phyloP scores from a whole-genome alignment of 2,797 vertebrate species.

The Tenualosa thibaudeaui region DNA sequence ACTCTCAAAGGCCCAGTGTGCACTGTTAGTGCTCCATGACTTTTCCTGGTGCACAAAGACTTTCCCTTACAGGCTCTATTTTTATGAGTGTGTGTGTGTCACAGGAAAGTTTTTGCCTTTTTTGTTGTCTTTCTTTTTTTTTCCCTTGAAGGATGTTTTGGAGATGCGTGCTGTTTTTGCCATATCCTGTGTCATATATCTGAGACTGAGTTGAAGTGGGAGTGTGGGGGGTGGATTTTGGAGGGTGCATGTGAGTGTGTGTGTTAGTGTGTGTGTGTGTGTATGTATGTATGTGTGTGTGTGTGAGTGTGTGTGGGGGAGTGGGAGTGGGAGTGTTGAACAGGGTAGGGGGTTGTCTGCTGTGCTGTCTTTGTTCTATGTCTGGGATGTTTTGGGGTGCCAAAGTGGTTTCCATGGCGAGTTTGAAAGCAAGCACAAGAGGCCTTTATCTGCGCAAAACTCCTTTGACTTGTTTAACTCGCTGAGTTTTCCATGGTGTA shows the following conservation, averaged over 20 bases:
- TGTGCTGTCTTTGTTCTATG: conserved; percentile 67
- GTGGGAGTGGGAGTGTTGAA: conserved; percentile 41
- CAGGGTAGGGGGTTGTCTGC: conserved; percentile 62
- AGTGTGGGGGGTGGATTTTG: conserved; percentile 32
- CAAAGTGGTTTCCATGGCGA: conserved; percentile 77
- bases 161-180: not conserved
- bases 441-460: conserved; percentile 67
- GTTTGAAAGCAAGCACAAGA: conserved; percentile 70
- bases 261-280: too few relatives aligned
- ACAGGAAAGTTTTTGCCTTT: not conserved
- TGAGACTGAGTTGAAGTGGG: not conserved
- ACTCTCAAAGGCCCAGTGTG: not conserved
- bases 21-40: not conserved
- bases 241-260: conserved; percentile 33
- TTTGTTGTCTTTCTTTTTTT: not conserved
- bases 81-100: not conserved
- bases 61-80: not conserved
- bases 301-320: conserved; percentile 40
- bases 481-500: conserved; percentile 70
- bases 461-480: conserved; percentile 76
- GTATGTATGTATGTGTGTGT: not conserved
- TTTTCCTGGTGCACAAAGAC: not conserved
- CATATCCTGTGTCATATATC: conserved; percentile 3
- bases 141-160: not conserved
- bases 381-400: conserved; percentile 74